Evolutionary conservation across 2,888 invertebrate genomes (phyloP), one percentile per base, ranked within the genome.

Genomic region (Oscheius sp.): DNA sequence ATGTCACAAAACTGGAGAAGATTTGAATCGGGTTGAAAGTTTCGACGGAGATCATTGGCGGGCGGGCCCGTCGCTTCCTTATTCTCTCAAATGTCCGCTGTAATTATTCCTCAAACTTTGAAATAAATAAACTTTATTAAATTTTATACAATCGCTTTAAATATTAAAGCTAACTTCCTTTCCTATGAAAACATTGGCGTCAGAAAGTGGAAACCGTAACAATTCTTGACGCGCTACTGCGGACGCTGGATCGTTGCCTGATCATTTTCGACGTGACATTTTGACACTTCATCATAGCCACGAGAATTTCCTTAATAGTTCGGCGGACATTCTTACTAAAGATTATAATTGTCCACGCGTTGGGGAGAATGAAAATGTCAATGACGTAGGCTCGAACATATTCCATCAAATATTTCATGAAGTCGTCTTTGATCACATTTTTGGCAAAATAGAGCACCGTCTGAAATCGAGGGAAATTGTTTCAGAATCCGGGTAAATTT

Each of bases 321-420:
- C 29, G 46, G 18, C 66, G 21, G 6, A 66, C 35, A 29, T 27
- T 66, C 25, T 52, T 49, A 6, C 49, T 49, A 29, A 66, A 66
- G 6, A 66, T 66, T 7, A 52, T 18, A 25, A 66, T n/a, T 16
- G 52, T 66, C 66, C 66, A 66, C 6, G 66, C 66, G n/a, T 66
- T 49, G 27, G 66, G 66, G 27, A 66, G 66, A 29, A 66, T 52
- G 29, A 66, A 66, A 9, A 66, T 49, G 29, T 66, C 66, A 9
- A 66, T 52, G 2, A 66, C 52, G 35, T 52, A 66, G 12, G 52
- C 27, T 16, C 66, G 49, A n/a, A 66, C 18, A n/a, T 52, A 29
- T 52, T 66, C 52, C 9, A 66, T 52, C 1, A 35, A 18, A 9
- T 52, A 52, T 12, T 35, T 25, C 29, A 66, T 27, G 1, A 16